Evolutionary conservation across 2,113 vertebrate species (phyloP).

Genomic region (Eulemur macaco): DNA sequence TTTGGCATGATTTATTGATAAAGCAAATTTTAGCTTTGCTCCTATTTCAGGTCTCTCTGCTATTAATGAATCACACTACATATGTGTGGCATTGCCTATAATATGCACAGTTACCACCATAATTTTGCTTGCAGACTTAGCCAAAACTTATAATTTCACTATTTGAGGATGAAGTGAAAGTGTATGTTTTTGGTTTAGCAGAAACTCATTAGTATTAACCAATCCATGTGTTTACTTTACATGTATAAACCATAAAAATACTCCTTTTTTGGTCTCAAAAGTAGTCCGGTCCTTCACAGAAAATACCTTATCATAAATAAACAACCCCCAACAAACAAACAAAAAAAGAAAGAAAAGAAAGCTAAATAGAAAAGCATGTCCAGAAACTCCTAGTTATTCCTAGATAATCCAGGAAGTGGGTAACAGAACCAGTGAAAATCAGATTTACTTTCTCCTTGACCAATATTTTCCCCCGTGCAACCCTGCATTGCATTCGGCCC

Average conservation of each 20-base stretch:
- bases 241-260: slow-evolving; percentile 17
- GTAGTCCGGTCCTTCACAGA: neutral
- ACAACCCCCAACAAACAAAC: neutral
- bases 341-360: neutral
- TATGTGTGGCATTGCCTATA: neutral
- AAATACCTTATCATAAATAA: slow-evolving; percentile 39
- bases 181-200: slow-evolving; percentile 39
- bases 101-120: neutral
- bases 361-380: neutral
- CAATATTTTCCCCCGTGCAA: neutral
- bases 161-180: slow-evolving; percentile 28
- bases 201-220: slow-evolving; percentile 34
- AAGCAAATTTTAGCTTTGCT: slow-evolving; percentile 7
- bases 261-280: neutral
- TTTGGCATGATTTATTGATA: slow-evolving; percentile 33
- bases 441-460: neutral
- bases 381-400: neutral
- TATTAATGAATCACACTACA: slow-evolving; percentile 9
- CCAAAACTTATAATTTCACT: slow-evolving; percentile 16
- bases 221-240: neutral
- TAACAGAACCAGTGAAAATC: neutral
- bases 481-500: neutral
- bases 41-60: neutral
- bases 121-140: neutral
- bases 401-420: slow-evolving; percentile 2